Conservation (phyloP, 2,888 invertebrate species). For the Calameuta filiformis region DNA sequence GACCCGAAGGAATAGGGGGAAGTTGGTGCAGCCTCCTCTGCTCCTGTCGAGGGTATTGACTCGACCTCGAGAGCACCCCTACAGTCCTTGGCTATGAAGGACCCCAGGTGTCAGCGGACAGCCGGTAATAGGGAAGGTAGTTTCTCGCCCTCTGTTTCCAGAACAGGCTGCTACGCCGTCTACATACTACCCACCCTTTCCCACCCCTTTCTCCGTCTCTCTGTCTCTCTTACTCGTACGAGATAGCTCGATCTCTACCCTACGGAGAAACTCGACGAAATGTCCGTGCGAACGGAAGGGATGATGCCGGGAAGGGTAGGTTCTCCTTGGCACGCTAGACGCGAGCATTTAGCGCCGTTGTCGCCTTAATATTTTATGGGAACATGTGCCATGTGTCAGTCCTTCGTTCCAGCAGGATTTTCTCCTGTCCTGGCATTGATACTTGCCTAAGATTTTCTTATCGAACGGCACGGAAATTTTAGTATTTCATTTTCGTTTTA, state of each 20-base stretch:
- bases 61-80: neutral
- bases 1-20: neutral
- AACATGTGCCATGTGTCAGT: neutral
- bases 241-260: neutral
- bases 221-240: neutral
- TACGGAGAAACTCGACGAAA: neutral
- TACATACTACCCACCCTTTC: neutral
- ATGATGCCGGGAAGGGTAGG: neutral
- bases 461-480: neutral
- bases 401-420: neutral
- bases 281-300: neutral
- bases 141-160: neutral
- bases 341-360: neutral
- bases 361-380: neutral
- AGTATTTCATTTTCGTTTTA: neutral
- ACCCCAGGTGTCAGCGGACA: slow-evolving; percentile 36
- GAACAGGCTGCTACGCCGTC: neutral
- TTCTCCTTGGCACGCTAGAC: neutral
- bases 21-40: neutral
- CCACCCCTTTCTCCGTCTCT: neutral
- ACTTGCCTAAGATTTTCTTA: neutral
- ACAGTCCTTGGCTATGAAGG: neutral
- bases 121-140: slow-evolving; percentile 29
- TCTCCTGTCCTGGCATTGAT: neutral
- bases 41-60: neutral